A percentile compares a stretch with the other conserved stretches of the same genome.
Conservation (phyloP, 2,113 vertebrate species). For the Oncorhynchus tshawytscha region DNA sequence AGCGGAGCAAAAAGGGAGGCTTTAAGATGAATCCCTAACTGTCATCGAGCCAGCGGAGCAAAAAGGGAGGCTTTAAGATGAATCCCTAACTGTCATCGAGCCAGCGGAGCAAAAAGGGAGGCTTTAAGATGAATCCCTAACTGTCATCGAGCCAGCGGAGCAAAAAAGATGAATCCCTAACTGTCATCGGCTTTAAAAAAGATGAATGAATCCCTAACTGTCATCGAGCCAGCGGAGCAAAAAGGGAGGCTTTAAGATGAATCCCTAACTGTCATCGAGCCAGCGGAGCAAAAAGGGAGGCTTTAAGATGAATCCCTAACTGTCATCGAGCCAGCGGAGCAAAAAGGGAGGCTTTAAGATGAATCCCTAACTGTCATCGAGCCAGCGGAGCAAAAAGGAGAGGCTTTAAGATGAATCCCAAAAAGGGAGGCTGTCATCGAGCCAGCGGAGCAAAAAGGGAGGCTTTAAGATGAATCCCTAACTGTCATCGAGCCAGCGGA, state of each 20-base stretch:
- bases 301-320: conserved; percentile 34
- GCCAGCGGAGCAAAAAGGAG: conserved; percentile 41
- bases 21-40: conserved; percentile 34
- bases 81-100: conserved; percentile 29
- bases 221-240: conserved; percentile 39
- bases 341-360: conserved; percentile 24
- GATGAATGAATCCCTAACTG: conserved; percentile 33
- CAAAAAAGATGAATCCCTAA: conserved; percentile 29
- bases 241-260: conserved; percentile 26
- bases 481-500: conserved; percentile 42
- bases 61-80: conserved; percentile 25
- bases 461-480: conserved; percentile 34
- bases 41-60: conserved; percentile 39
- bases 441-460: conserved; percentile 39
- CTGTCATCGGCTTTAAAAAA: conserved; percentile 26
- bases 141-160: conserved; percentile 41
- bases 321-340: conserved; percentile 39
- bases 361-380: conserved; percentile 28
- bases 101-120: conserved; percentile 40
- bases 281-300: conserved; percentile 41
- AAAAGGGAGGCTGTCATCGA: conserved; percentile 21
- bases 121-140: conserved; percentile 33
- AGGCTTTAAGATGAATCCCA: conserved; percentile 34
- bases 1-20: conserved; percentile 41
- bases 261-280: conserved; percentile 27